A percentile compares a stretch with the other conserved stretches of the same genome.
These are phyloP conservation scores for Phalacrocorax carbo DNA, from an alignment of 2,113 vertebrate genomes.

Conservation along the genomic window DNA sequence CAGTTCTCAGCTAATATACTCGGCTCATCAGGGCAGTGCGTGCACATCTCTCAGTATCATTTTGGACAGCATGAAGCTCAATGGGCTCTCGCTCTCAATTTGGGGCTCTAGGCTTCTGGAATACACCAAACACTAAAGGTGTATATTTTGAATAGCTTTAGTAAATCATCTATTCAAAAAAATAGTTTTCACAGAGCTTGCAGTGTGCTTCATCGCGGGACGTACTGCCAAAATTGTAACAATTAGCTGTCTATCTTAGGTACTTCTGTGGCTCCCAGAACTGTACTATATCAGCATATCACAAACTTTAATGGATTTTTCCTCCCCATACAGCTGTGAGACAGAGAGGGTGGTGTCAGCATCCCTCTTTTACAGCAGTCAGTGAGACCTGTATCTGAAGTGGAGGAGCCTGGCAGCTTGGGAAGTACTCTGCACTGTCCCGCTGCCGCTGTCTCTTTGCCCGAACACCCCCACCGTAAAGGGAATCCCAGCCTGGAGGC, in stretches of 20 bases:
- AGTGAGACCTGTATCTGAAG: not conserved
- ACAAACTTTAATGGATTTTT: conserved; percentile 35
- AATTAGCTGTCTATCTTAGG: conserved; percentile 55
- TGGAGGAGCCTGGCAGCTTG: not conserved
- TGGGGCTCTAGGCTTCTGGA: conserved; percentile 10
- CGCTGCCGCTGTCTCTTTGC: not conserved
- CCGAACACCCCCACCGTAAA: not conserved
- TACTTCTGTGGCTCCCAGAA: conserved; percentile 47
- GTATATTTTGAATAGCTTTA: conserved; percentile 33
- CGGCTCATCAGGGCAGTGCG: not conserved
- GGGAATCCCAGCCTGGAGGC: not conserved
- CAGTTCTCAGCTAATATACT: not conserved
- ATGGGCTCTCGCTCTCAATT: not conserved
- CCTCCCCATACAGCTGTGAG: not conserved
- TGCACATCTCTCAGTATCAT: not conserved
- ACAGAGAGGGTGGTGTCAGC: not conserved
- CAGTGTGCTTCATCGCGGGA: not conserved
- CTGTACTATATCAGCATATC: not conserved
- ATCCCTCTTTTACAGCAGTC: not conserved
- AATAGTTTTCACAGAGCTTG: not conserved
- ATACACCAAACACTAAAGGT: not conserved
- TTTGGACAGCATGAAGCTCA: conserved; percentile 22
- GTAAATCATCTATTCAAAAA: conserved; percentile 22
- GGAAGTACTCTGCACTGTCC: not conserved
- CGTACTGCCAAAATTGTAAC: conserved; percentile 45